Base-by-base conservation (phyloP, 1,140 invertebrate genomes). In the Sycophila sp. region DNA sequence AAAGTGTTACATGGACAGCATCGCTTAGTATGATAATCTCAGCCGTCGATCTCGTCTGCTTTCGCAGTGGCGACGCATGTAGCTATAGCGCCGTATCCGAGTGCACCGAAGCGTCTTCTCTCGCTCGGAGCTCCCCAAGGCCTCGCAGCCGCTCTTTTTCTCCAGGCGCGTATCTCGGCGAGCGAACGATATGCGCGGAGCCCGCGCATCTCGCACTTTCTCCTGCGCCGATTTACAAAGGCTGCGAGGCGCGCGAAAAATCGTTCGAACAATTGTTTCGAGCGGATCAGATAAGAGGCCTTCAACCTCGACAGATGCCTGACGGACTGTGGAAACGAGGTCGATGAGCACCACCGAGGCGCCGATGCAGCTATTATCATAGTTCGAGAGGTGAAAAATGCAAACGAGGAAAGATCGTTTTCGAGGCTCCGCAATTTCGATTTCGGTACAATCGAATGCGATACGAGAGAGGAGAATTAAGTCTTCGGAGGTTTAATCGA, bases 1-100 rank as follows among this genome's bases (percentile, higher is more conserved):
- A 74, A 80, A 78, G 78, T 80, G 78, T 80, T 80, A 80, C 77
- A 78, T 73, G 78, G 77, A 78, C 78, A 75, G 76, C 75, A 74
- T 77, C 77, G 76, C 78, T 78, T 76, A 77, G 73, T 76, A 78
- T 76, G 75, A 76, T 80, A 78, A 80, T 80, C 78, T 77, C 72
- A 72, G 65, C 74, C 72, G 77, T 77, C 75, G 76, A 80, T 78
- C 78, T 80, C 73, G 69, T 69, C 74, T 68, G 17, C 17, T n/a
- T 58, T 40, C 34, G 26, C 34, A 36, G 53, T 28, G n/a, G 51
- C 51, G 34, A n/a, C n/a, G n/a, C n/a, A n/a, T n/a, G 26, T 10
- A 56, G n/a, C 45, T 34, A 30, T 4, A 40, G 55, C 19, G 59
- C 24, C 38, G 45, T n/a, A n/a, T 53, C 49, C 45, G 56, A 53